Percentiles rank a stretch among this genome's conserved stretches.
Conservation (phyloP, 2,113 vertebrate species). For the Pygoscelis adeliae region DNA sequence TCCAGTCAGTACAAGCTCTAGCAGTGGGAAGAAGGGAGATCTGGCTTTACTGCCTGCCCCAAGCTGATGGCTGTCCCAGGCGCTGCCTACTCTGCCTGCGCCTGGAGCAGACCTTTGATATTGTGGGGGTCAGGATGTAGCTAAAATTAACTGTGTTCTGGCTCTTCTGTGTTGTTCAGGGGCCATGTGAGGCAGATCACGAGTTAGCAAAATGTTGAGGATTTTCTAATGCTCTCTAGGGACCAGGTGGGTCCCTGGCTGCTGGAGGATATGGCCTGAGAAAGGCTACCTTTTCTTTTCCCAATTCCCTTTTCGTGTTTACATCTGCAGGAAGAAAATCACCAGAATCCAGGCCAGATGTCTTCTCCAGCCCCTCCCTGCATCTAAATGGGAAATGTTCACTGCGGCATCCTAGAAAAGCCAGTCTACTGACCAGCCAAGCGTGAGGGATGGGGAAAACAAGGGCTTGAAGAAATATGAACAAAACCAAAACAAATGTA, state of each 20-base stretch:
- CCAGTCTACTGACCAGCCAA: background rate
- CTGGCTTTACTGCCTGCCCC: background rate
- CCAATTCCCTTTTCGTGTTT: background rate
- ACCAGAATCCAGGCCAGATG: background rate
- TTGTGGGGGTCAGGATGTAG: background rate
- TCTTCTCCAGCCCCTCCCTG: conserved; percentile 15
- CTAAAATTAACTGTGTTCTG: background rate
- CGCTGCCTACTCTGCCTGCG: background rate
- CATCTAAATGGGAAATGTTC: background rate
- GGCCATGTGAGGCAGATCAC: background rate
- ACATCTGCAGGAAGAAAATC: background rate
- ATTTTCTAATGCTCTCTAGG: conserved; percentile 1
- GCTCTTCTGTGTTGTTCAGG: background rate
- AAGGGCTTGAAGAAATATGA: background rate
- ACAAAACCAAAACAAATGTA: background rate
- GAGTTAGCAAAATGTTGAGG: background rate
- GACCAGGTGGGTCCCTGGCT: conserved; percentile 51
- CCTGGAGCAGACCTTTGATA: background rate
- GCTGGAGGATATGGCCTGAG: background rate
- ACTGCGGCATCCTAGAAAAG: background rate
- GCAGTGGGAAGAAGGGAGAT: background rate
- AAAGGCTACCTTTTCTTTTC: conserved; percentile 38
- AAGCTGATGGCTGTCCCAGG: background rate
- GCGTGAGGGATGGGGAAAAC: background rate
- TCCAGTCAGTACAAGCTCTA: background rate